A percentile compares a stretch with the other conserved stretches of the same genome.
These are phyloP conservation scores for Cryptophagus acutangulus DNA, from an alignment of 2,888 invertebrate genomes.

Conservation along the genomic window DNA sequence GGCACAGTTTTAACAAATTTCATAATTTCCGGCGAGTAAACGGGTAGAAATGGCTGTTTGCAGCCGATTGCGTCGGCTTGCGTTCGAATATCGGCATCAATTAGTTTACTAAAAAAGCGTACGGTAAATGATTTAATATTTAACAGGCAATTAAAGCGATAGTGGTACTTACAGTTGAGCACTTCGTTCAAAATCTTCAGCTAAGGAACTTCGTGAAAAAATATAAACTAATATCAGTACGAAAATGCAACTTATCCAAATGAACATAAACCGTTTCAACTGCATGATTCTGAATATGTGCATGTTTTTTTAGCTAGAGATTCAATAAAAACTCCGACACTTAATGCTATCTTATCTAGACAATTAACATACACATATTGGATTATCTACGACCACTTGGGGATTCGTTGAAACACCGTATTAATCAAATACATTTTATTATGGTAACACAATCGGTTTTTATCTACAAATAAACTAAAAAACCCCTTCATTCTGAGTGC, in stretches of 20 bases:
- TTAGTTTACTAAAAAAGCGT: constrained; percentile 47
- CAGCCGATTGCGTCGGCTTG: constrained; percentile 53
- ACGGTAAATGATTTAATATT: constrained; percentile 2
- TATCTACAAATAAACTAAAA: no score
- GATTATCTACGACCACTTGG: no score
- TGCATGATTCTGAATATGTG: constrained; percentile 5
- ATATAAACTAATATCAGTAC: constrained; percentile 16
- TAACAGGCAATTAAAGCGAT: neutral
- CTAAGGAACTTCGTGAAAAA: constrained; percentile 20
- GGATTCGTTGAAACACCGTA: no score
- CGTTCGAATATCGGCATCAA: constrained; percentile 49
- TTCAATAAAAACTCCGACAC: no score
- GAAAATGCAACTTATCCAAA: constrained; percentile 6
- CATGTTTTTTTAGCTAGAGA: no score
- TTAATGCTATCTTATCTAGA: no score
- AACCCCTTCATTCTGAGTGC: no score
- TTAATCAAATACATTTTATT: no score
- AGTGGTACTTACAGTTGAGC: constrained; percentile 35
- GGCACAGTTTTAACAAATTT: constrained; percentile 62
- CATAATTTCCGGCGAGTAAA: constrained; percentile 68
- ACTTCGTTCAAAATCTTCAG: constrained; percentile 35
- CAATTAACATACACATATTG: no score
- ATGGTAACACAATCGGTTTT: no score
- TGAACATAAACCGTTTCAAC: constrained; percentile 7
- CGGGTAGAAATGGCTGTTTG: constrained; percentile 60